Base-by-base conservation (phyloP, 2,113 vertebrate species). In the Scopus umbretta region DNA sequence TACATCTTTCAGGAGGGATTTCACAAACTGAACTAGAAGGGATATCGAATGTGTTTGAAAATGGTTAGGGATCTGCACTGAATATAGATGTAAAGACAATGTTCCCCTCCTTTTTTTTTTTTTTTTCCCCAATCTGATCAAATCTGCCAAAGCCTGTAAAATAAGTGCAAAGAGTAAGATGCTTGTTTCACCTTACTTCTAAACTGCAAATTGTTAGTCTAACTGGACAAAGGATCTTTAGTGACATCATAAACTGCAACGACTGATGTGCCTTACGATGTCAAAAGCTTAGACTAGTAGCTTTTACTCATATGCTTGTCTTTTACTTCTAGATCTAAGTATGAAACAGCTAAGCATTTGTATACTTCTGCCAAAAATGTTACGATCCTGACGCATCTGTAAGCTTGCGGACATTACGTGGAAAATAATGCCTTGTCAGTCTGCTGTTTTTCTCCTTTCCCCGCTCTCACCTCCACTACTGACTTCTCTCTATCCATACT, bases 21-120 rank as follows among this genome's bases (percentile, higher is more conserved):
- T 85, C 50, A 55, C n/a, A 76, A 78, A 75, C 20, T 43, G 47
- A 86, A 40, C 29, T 49, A 27, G 50, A 78, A 63, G 10, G 26
- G 20, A 4, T 42, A n/a, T 27, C 71, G 61, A 78, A 45, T 1
- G 1, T 71, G 16, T 72, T 78, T 56, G 62, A n/a, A 92, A 72
- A 42, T 68, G 0, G 27, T 58, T 43, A 63, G 30, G 7, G 18
- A 40, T 75, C 38, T 94, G 75, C 32, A 55, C 10, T 32, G 53
- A 58, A 23, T 61, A 9, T 52, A 43, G 58, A 29, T 16, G 55
- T 4, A 42, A 47, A 29, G 62, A 26, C 16, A 45, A 14, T 50
- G n/a, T 8, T 1, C 4, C 21, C 8, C 3, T 18, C 8, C 3
- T 1, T 3, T 9, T n/a, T 36, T 55, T 25, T 55, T 84, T 70